A percentile compares a stretch with the other conserved stretches of the same genome.
phyloP scores from a whole-genome alignment of 1,140 invertebrate genomes.

The Xylocopa sonorina region DNA sequence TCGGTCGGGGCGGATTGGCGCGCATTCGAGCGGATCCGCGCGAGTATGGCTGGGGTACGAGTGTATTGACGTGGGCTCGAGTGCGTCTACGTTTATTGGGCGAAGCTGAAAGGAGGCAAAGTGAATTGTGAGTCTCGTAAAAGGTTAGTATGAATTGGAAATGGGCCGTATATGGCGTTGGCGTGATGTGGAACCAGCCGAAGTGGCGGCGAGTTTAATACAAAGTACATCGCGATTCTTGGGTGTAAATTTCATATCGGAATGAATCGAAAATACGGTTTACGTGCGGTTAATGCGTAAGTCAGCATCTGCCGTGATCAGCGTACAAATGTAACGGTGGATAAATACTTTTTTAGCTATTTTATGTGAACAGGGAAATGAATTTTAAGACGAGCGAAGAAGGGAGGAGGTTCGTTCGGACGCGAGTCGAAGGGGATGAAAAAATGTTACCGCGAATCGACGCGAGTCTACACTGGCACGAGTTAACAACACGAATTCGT shows the following conservation, averaged over 20 bases:
- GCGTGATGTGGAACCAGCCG: background rate
- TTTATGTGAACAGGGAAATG: too few relatives aligned
- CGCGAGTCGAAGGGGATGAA: background rate
- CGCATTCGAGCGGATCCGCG: constrained; percentile 6
- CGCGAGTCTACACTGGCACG: too few relatives aligned
- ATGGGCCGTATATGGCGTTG: background rate
- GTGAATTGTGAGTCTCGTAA: background rate
- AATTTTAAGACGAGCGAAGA: too few relatives aligned
- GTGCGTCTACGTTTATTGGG: too few relatives aligned
- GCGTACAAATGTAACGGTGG: too few relatives aligned
- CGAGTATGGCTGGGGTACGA: background rate
- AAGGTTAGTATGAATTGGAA: background rate
- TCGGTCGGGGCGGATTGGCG: background rate
- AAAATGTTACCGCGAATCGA: background rate
- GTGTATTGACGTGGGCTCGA: background rate
- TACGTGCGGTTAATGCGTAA: too few relatives aligned
- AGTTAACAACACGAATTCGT: background rate
- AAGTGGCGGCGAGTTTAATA: background rate
- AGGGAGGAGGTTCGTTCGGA: background rate
- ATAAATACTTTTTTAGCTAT: too few relatives aligned
- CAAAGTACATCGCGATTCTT: too few relatives aligned
- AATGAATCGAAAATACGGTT: background rate
- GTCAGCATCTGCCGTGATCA: too few relatives aligned
- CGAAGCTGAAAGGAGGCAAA: too few relatives aligned
- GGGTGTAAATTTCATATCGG: too few relatives aligned